phyloP scores from a whole-genome alignment of 2,113 vertebrate genomes.

The Zosterops borbonicus region DNA sequence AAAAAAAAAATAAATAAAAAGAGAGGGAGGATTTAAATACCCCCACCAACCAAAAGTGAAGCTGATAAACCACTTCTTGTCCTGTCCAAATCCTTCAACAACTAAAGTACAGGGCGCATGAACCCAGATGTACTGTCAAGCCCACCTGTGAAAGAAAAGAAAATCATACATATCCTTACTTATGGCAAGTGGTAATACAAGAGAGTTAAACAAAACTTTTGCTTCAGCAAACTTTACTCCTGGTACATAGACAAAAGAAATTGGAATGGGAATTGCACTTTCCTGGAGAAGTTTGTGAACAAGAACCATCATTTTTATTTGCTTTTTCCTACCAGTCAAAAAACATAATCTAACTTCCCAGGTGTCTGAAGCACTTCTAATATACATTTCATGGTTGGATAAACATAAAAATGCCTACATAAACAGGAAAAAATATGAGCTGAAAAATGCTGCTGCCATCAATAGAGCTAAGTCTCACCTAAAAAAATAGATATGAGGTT shows the following conservation, averaged over 20 bases:
- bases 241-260: not conserved
- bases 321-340: not conserved
- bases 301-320: not conserved
- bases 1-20: not conserved
- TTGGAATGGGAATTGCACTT: not conserved
- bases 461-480: not conserved
- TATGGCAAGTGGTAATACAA: not conserved
- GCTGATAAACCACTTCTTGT: not conserved
- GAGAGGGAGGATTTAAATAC: not conserved
- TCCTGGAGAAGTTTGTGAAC: not conserved
- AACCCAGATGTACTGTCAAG: not conserved
- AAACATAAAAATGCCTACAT: not conserved
- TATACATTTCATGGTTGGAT: not conserved
- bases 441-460: not conserved
- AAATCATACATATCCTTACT: not conserved
- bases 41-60: not conserved
- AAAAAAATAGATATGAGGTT: not conserved
- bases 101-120: rapidly evolving
- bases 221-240: not conserved
- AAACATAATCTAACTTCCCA: not conserved
- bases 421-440: not conserved
- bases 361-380: not conserved
- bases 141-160: not conserved
- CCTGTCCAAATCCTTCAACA: not conserved
- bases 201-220: not conserved